Conservation (phyloP, 2,113 vertebrate species). For the Rhodinocichla rosea region DNA sequence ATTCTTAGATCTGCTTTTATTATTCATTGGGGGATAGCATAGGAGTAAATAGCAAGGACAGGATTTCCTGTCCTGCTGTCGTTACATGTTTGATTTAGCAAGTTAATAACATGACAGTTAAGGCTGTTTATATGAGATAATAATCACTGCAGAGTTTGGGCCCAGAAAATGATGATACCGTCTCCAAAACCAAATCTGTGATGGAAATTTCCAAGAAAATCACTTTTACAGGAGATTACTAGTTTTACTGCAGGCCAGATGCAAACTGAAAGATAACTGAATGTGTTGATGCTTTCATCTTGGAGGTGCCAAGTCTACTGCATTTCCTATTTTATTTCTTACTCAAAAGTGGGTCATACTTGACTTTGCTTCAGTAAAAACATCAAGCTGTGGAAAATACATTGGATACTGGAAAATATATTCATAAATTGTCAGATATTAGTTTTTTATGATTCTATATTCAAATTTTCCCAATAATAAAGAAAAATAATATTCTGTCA, state of each 20-base stretch:
- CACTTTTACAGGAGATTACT: background rate
- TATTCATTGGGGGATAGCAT: background rate
- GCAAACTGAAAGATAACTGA: background rate
- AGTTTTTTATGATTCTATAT: background rate
- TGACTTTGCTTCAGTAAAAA: background rate
- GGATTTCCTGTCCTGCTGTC: background rate
- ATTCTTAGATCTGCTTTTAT: background rate
- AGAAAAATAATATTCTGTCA: background rate
- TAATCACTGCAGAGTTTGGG: background rate
- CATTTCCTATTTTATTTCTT: background rate
- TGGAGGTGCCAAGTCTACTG: background rate
- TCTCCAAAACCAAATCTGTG: background rate
- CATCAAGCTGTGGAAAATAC: background rate
- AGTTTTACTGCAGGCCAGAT: background rate
- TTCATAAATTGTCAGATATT: background rate
- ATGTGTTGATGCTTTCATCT: background rate
- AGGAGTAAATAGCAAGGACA: background rate
- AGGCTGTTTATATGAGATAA: background rate
- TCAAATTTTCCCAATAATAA: background rate
- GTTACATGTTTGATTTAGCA: background rate
- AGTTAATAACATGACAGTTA: background rate
- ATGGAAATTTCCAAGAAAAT: conserved; percentile 17
- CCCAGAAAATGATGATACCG: background rate
- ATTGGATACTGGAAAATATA: background rate
- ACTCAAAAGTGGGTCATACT: background rate